A percentile compares a stretch with the other conserved stretches of the same genome.
phyloP scores from a whole-genome alignment of 1,140 invertebrate genomes.

The Drosophila carrolli region DNA sequence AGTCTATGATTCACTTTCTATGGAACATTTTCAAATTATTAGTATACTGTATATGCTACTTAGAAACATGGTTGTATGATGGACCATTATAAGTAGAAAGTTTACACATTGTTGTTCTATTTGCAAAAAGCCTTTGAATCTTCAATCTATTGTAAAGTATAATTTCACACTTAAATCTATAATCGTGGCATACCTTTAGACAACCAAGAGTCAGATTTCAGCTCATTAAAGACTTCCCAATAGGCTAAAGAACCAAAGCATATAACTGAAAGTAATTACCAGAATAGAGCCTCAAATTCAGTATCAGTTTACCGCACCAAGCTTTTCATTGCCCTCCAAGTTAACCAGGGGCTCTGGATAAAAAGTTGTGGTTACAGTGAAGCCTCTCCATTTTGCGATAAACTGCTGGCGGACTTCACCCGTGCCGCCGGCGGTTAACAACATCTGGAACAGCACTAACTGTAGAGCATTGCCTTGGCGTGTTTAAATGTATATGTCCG shows the following conservation, averaged over 20 bases:
- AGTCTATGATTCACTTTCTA: too few relatives aligned
- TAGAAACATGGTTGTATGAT: too few relatives aligned
- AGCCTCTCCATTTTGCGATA: conserved; percentile 59
- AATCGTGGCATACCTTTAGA: not conserved
- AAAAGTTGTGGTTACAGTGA: conserved; percentile 75
- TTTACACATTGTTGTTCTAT: too few relatives aligned
- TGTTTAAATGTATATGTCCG: conserved; percentile 9
- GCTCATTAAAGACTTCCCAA: not conserved
- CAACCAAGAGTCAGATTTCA: not conserved
- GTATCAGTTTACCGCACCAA: conserved; percentile 69
- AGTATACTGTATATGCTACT: too few relatives aligned
- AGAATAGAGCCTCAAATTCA: not conserved
- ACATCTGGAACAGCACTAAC: conserved; percentile 58
- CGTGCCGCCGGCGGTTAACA: conserved; percentile 62
- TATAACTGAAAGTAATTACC: not conserved
- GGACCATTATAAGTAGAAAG: too few relatives aligned
- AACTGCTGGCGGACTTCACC: conserved; percentile 37
- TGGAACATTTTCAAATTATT: too few relatives aligned
- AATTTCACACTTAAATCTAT: too few relatives aligned
- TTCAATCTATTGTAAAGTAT: too few relatives aligned
- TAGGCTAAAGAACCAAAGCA: not conserved
- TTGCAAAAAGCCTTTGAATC: too few relatives aligned
- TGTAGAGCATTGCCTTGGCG: not conserved
- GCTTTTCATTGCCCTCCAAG: conserved; percentile 68
- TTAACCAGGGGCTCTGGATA: conserved; percentile 67